Base-by-base conservation (phyloP, 2,888 invertebrate genomes). In the Dasysyrphus albostriatus region DNA sequence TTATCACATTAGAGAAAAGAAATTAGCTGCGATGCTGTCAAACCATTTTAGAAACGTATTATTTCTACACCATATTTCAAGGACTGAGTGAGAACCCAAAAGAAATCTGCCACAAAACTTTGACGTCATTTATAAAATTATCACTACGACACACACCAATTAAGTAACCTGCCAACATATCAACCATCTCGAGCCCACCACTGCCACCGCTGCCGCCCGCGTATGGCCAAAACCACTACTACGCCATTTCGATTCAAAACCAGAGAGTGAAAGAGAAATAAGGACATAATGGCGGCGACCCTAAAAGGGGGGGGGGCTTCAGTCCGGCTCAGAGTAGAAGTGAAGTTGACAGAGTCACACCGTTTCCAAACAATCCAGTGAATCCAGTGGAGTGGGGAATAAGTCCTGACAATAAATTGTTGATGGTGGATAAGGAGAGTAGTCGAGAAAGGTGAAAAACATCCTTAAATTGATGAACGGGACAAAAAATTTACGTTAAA, bases 121-220 rank as follows among this genome's bases (percentile, higher is more conserved):
- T 90, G 89, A 90, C 90, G 91, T 90, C 92, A 92, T 92, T 92
- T 91, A 92, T 92, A 92, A 92, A 92, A 91, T 92, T 92, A 92
- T 91, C 91, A 91, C 91, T 89, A 90, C 89, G 89, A 89, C 89
- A 89, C 90, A 90, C 91, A 91, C 90, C 91, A 92, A 92, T 92
- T 92, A 92, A 92, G 91, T 89, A 91, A 92, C 89, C 92, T 92
- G 91, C 92, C 92, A 92, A 90, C 90, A 88, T 89, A 89, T 89
- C 88, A 88, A 90, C 90, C 91, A 90, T 90, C 54, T 65, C 90
- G 90, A 91, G 90, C 81, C 79, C 56, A 77, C 47, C 70, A 39
- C 32, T 32, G 0, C 19, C 29, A 29, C 59, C 37, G 10, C 37
- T 37, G 6, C 29, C 47, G 32, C 8, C 34, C 47, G 14, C 7